Conservation (phyloP, 2,888 invertebrate genomes). For the Apodemia mormo region DNA sequence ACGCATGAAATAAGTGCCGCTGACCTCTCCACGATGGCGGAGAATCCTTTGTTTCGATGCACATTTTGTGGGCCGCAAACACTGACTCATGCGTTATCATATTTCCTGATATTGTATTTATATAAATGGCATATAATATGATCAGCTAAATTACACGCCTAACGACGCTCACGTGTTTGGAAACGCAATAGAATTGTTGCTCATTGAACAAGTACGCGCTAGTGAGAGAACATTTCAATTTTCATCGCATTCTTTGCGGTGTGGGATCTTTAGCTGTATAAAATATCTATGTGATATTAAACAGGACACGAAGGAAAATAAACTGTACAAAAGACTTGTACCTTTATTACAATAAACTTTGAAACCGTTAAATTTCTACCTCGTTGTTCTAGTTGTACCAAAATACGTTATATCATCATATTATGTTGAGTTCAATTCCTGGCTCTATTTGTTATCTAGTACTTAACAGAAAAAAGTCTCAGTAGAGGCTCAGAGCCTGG, state of each 20-base stretch:
- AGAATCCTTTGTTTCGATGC: constrained; percentile 66
- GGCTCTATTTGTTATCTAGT: too few species aligned
- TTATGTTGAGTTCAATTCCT: too few species aligned
- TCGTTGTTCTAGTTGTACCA: too few species aligned
- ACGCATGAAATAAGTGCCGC: constrained; percentile 56
- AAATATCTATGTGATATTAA: too few species aligned
- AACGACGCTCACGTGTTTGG: constrained; percentile 22
- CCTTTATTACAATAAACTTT: too few species aligned
- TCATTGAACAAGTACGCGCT: neutral
- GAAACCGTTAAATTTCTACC: too few species aligned
- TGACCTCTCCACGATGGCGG: constrained; percentile 52
- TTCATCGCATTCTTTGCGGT: neutral
- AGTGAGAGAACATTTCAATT: neutral
- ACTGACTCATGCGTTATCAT: constrained; percentile 67
- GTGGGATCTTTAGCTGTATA: too few species aligned
- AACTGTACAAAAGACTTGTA: too few species aligned
- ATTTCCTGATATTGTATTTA: constrained; percentile 50
- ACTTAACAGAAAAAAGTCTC: too few species aligned
- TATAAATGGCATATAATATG: constrained; percentile 30
- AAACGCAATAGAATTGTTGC: constrained; percentile 10
- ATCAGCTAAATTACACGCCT: constrained; percentile 21
- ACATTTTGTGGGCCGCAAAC: constrained; percentile 63
- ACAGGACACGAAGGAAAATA: too few species aligned
- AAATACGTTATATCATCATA: too few species aligned
- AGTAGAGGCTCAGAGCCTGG: too few species aligned